Base-by-base conservation (phyloP, 2,888 invertebrate species). In the Invenusta paracnida region DNA sequence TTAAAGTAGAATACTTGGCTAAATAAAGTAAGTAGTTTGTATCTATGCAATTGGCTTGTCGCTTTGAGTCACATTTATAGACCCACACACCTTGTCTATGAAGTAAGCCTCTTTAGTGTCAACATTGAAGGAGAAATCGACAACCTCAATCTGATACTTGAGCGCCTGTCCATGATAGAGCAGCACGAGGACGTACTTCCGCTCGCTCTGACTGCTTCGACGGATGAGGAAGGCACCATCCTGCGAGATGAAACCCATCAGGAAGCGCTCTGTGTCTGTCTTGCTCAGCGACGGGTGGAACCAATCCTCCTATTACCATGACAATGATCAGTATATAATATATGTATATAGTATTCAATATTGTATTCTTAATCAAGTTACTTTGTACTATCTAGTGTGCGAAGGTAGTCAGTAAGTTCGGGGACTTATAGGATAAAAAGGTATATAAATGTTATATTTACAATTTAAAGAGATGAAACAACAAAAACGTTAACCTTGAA, bases 281-380 rank as follows among this genome's bases (percentile, higher is more conserved):
- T 73, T 84, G 67, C 29, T 30, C 28, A 86, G 82, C 29, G 28
- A 28, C 17, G 86, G 86, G 87, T 97, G 97, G 91, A 95, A 96
- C 96, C 96, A 97, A 85, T 94, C 93, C 81, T 92, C 93, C 88
- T 86, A 28, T 27, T 30, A 86, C n/a, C 25, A n/a, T 81, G 23
- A 17, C 13, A 81, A 17, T 66, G n/a, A 66, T 17, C 17, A 66
- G n/a, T 66, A 17, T 17, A 17, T 66, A 66, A 66, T 66, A 66
- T 66, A 17, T 66, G 17, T 66, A 66, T 17, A 66, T 17, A 66
- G 66, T 66, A 17, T 66, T 13, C n/a, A 66, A 66, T 66, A 66
- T 66, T 66, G 66, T 13, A 82, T n/a, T 82, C 27, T 82, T n/a
- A n/a, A n/a, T n/a, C n/a, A n/a, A n/a, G n/a, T n/a, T n/a, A n/a